A percentile compares a stretch with the other conserved stretches of the same genome.
Conservation (phyloP, 2,888 invertebrate genomes). For the Anoncus sp. region DNA sequence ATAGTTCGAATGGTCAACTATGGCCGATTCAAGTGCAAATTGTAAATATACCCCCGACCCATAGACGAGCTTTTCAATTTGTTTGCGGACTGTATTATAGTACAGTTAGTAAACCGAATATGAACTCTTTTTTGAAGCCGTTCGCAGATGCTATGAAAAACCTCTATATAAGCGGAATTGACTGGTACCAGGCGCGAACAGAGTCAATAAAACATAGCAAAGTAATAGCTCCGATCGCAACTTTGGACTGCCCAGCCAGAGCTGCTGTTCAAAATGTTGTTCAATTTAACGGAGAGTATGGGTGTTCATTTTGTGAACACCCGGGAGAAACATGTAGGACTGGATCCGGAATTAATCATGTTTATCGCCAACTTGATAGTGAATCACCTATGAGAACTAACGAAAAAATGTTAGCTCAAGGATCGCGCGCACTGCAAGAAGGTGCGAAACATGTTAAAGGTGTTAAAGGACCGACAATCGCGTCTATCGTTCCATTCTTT, state of each 20-base stretch:
- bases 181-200: no score
- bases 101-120: slow-evolving; percentile 27
- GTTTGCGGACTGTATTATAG: slow-evolving; percentile 38
- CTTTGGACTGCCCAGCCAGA: slow-evolving; percentile 41
- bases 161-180: slow-evolving; percentile 20
- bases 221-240: slow-evolving; percentile 32
- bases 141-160: slow-evolving; percentile 35
- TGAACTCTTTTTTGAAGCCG: slow-evolving; percentile 47
- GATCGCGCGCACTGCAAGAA: background rate
- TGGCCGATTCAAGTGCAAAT: slow-evolving; percentile 51
- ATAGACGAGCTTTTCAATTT: slow-evolving; percentile 31
- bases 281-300: slow-evolving; percentile 46
- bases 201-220: no score
- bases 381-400: no score
- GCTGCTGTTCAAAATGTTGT: slow-evolving; percentile 49
- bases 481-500: slow-evolving; percentile 29
- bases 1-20: slow-evolving; percentile 34
- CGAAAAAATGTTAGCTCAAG: no score
- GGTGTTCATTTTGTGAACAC: slow-evolving; percentile 57
- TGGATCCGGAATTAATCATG: slow-evolving; percentile 6
- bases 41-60: slow-evolving; percentile 40
- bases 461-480: slow-evolving; percentile 40
- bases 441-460: slow-evolving; percentile 26
- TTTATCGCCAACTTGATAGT: background rate
- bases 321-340: slow-evolving; percentile 44